Base-by-base conservation (phyloP, 2,888 invertebrate species). In the Drosophila affinis region DNA sequence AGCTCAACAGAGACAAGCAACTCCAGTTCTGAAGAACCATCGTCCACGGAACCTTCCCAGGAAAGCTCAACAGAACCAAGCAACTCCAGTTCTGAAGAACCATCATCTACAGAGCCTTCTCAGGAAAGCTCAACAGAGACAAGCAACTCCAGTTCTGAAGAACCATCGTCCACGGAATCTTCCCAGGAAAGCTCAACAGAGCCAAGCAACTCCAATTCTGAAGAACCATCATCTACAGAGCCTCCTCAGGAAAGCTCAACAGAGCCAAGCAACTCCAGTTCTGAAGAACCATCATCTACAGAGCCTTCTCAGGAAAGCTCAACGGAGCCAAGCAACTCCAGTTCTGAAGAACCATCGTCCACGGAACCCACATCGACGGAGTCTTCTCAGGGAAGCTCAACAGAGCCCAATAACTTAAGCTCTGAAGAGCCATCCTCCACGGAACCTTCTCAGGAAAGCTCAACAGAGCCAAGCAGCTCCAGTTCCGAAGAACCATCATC, bases 401-500 rank as follows among this genome's bases (percentile, higher is more conserved):
- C 24, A 1, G 29, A 52, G 10, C 44, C 7, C 12, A 2, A 14
- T 12, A 9, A 3, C 3, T 46, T 34, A 2, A 61, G 46, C 10
- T 29, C 54, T 0, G 47, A 24, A 1, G 9, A 34, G 10, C 52
- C 46, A 1, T 9, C 51, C 0, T 17, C 59, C 53, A 2, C 29
- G 29, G 29, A 29, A 9, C 27, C 14, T 18, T 3, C 18, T 34
- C 34, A 3, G 21, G 53, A 21, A 21, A 21, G 17, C 10, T 10
- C 32, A 32, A 32, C 32, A 0, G 67, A 55, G 1, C 32, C 17
- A 2, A 9, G 0, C 2, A 10, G 10, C 18, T 46, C 12, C 3
- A 61, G 57, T 9, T 54, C 69, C 0, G 70, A 70, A 0, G 27
- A 4, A 6, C 29, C 32, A 1, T 52, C 60, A 3, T 51, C 72